Conservation (phyloP, 2,113 vertebrate genomes). For the Piaya cayana region DNA sequence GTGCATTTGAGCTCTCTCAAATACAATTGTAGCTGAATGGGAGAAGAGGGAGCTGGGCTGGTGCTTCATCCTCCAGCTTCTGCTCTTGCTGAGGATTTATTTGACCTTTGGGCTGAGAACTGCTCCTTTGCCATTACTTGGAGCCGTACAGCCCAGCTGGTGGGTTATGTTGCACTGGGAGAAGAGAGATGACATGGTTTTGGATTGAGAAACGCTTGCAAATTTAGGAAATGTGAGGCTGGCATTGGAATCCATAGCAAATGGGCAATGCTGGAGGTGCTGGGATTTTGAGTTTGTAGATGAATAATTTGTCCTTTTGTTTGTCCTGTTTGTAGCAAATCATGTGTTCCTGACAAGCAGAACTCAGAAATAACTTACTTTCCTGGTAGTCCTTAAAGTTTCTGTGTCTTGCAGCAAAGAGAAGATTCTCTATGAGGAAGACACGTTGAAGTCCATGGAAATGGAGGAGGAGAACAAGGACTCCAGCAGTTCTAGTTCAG, state of each 20-base stretch:
- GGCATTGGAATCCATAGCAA: background rate
- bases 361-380: background rate
- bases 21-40: background rate
- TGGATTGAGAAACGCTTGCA: background rate
- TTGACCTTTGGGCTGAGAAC: background rate
- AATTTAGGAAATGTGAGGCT: background rate
- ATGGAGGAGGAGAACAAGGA: constrained; percentile 77
- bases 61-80: background rate
- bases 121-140: background rate
- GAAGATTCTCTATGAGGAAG: constrained; percentile 79
- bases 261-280: background rate
- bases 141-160: background rate
- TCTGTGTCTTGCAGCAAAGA: constrained; percentile 73
- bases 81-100: background rate
- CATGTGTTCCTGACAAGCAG: background rate
- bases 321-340: background rate
- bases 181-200: background rate
- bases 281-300: background rate
- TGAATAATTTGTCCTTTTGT: background rate
- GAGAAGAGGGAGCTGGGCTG: background rate
- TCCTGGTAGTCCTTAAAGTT: background rate
- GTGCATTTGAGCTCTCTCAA: background rate
- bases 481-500: constrained; percentile 80
- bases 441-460: constrained; percentile 68
- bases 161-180: background rate